Evolutionary conservation across 2,113 vertebrate genomes (phyloP), one percentile per base, ranked within the genome.

Genomic region (Scomber scombrus): DNA sequence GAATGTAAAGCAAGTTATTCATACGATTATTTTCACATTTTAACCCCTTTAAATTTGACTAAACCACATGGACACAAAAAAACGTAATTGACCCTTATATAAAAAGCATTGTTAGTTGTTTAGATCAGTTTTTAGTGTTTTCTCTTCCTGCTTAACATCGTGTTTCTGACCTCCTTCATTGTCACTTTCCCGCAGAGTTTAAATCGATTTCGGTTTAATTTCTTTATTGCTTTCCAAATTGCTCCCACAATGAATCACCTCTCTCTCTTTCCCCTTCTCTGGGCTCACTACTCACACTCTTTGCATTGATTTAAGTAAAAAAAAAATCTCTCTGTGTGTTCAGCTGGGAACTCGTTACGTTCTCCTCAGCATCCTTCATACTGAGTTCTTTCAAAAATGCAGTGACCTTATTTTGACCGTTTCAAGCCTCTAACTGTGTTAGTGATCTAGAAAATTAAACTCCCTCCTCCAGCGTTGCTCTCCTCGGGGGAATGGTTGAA

Each of bases 361-460:
- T 12, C 14, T 40, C 1, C n/a, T 23, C 29, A 16, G 6, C 43
- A 77, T 57, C 21, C 18, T 58, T 84, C 50, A 73, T 19, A 23
- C 15, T 9, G 1, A 51, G 15, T 14, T 15, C n/a, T 26, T 58
- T 63, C 23, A 67, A 18, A 45, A 46, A 57, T 52, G 29, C 56
- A 52, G 12, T 52, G 74, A 14, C 15, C 12, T 57, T 21, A 74
- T 84, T 78, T 58, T 71, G 71, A 84, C 71, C 85, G 77, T 65
- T 82, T 18, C 0, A n/a, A 26, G 58, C 40, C 18, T 7, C 31
- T 45, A 18, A 77, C 26, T 54, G 51, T 62, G 54, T 54, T 54
- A 47, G 47, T 75, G 86, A 75, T 85, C 65, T 75, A 57, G 69
- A 83, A 86, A 83, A 85, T 83, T 11, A 77, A 60, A 57, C 49